These are phyloP conservation scores for Salvelinus fontinalis DNA, from an alignment of 2,113 vertebrate species.

Conservation along the genomic window DNA sequence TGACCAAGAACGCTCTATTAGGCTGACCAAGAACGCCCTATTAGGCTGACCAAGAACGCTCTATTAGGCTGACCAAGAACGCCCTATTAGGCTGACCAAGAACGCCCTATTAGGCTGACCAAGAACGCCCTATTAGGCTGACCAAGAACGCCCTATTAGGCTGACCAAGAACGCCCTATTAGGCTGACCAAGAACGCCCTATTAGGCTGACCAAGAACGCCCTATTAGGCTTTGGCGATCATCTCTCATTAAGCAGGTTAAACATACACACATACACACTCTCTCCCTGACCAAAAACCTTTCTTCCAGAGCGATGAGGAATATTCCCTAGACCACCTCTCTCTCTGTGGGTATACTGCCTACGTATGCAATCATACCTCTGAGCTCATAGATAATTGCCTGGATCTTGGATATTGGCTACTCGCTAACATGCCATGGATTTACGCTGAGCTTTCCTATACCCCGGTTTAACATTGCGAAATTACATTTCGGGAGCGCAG, in stretches of 20 bases:
- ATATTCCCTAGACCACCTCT: not conserved
- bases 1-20: conserved; percentile 4
- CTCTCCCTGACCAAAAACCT: not conserved
- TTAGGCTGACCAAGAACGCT: conserved; percentile 23
- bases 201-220: conserved; percentile 2
- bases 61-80: conserved; percentile 12
- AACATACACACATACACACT: conserved; percentile 9
- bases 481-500: conserved; percentile 40
- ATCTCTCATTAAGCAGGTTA: conserved; percentile 29
- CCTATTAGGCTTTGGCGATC: conserved; percentile 28
- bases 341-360: not conserved
- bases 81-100: conserved; percentile 15
- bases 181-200: conserved; percentile 12
- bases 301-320: not conserved
- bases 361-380: conserved; percentile 32
- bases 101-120: conserved; percentile 24
- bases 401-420: conserved; percentile 29
- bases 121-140: conserved; percentile 24
- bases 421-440: conserved; percentile 26
- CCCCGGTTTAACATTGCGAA: conserved; percentile 40
- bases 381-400: conserved; percentile 40
- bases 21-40: conserved; percentile 13
- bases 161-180: conserved; percentile 24
- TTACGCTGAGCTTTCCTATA: not conserved
- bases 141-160: conserved; percentile 7